These are phyloP conservation scores for Serripes groenlandicus DNA, from an alignment of 2,888 invertebrate genomes.

Conservation along the genomic window DNA sequence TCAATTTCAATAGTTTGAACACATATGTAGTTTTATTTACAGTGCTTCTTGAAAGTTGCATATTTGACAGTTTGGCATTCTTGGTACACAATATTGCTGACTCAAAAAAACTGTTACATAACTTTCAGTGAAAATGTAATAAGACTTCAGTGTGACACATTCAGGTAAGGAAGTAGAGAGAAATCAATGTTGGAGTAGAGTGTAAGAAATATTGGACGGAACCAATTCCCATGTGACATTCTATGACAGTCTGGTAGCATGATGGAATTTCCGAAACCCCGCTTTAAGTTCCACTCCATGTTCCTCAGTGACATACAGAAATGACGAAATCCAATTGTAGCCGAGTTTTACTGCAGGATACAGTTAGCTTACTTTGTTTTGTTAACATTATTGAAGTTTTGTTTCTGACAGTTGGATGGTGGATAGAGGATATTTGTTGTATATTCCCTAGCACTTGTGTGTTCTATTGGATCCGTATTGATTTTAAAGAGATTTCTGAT, in stretches of 20 bases:
- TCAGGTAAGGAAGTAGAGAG: slow-evolving; percentile 3
- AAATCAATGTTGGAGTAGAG: slow-evolving; percentile 27
- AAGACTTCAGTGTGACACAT: neutral
- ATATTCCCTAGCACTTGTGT: neutral
- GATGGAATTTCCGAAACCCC: slow-evolving; percentile 22
- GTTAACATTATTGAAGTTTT: neutral
- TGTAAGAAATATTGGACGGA: slow-evolving; percentile 27
- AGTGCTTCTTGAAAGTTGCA: no score
- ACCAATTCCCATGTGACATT: slow-evolving; percentile 32
- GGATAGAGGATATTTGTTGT: slow-evolving; percentile 7
- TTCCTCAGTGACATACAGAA: slow-evolving; percentile 10
- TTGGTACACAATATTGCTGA: no score
- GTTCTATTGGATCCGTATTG: slow-evolving; percentile 17
- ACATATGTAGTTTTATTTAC: no score
- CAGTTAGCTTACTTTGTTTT: no score
- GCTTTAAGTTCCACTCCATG: neutral
- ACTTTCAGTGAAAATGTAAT: no score
- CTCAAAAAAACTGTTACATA: no score
- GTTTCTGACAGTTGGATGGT: neutral
- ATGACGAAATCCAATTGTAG: slow-evolving; percentile 10
- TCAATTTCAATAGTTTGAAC: no score
- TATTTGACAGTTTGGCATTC: no score
- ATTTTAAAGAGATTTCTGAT: slow-evolving; percentile 16
- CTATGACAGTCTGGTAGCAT: slow-evolving; percentile 18
- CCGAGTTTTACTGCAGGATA: no score